A percentile compares a stretch with the other conserved stretches of the same genome.
Conservation (phyloP, 2,888 invertebrate genomes). For the Drosophila meridiana region DNA sequence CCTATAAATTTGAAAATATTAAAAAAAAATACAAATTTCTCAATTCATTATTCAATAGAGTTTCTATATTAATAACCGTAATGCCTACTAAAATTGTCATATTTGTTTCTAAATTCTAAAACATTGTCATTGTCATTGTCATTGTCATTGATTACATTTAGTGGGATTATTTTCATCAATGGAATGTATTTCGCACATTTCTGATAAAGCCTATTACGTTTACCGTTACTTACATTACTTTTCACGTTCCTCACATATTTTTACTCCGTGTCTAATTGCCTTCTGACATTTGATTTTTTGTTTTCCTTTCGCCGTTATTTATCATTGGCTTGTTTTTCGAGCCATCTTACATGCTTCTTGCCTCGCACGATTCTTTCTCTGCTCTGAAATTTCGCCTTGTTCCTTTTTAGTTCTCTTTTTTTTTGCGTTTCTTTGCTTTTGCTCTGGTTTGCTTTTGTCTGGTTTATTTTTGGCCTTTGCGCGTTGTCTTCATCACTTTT, state of each 20-base stretch:
- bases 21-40: background rate
- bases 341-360: constrained; percentile 10
- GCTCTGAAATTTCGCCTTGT: constrained; percentile 17
- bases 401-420: background rate
- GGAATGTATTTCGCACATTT: background rate
- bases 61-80: too few relatives aligned
- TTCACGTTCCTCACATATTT: constrained; percentile 4
- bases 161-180: background rate
- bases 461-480: constrained; percentile 15
- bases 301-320: constrained; percentile 4
- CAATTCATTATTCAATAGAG: too few relatives aligned
- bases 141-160: background rate
- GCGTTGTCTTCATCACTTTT: constrained; percentile 38
- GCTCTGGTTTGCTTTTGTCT: constrained; percentile 9
- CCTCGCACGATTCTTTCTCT: background rate
- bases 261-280: constrained; percentile 6
- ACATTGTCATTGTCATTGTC: constrained; percentile 2
- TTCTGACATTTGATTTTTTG: constrained; percentile 15
- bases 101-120: too few relatives aligned
- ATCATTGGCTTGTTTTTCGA: constrained; percentile 15
- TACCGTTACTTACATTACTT: background rate
- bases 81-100: background rate
- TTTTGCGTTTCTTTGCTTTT: background rate
- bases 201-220: background rate
- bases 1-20: background rate